Conservation (phyloP, 1,140 invertebrate species). For the Hydropsyche tenuis region DNA sequence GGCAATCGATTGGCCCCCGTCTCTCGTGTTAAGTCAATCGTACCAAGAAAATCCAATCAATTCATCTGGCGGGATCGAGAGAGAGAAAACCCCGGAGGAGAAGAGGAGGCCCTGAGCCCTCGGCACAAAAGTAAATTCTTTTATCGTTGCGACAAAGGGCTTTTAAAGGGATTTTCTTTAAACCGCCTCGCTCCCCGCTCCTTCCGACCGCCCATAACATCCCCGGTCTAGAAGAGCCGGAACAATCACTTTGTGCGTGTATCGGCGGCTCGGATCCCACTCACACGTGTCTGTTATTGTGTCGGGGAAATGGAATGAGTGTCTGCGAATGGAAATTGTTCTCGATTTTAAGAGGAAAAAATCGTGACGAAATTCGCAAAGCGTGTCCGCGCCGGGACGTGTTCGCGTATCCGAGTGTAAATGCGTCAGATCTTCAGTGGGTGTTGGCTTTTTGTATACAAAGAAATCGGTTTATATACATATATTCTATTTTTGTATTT, state of each 20-base stretch:
- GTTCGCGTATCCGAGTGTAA: too few relatives aligned
- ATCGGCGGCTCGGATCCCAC: slow-evolving; percentile 1
- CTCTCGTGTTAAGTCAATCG: slow-evolving; percentile 48
- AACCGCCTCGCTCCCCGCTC: slow-evolving; percentile 30
- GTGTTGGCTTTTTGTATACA: too few relatives aligned
- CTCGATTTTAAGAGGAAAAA: too few relatives aligned
- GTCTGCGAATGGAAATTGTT: not conserved
- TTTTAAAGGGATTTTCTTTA: slow-evolving; percentile 50
- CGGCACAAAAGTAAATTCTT: slow-evolving; percentile 48
- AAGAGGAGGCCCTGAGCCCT: slow-evolving; percentile 21
- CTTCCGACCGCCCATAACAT: not conserved
- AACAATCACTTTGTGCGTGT: slow-evolving; percentile 23
- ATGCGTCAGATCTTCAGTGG: too few relatives aligned
- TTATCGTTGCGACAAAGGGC: slow-evolving; percentile 50
- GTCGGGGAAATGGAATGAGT: slow-evolving; percentile 3
- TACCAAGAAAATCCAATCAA: slow-evolving; percentile 49
- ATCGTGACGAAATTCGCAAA: too few relatives aligned
- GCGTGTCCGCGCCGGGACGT: too few relatives aligned
- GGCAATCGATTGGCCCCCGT: slow-evolving; percentile 42
- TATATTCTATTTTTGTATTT: too few relatives aligned
- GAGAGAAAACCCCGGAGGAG: slow-evolving; percentile 12
- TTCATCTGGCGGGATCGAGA: slow-evolving; percentile 35
- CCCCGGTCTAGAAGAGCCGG: not conserved
- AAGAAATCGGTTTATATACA: too few relatives aligned
- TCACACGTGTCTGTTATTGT: slow-evolving; percentile 24